Conservation (phyloP, 1,140 invertebrate genomes). For the Ectropis grisescens region DNA sequence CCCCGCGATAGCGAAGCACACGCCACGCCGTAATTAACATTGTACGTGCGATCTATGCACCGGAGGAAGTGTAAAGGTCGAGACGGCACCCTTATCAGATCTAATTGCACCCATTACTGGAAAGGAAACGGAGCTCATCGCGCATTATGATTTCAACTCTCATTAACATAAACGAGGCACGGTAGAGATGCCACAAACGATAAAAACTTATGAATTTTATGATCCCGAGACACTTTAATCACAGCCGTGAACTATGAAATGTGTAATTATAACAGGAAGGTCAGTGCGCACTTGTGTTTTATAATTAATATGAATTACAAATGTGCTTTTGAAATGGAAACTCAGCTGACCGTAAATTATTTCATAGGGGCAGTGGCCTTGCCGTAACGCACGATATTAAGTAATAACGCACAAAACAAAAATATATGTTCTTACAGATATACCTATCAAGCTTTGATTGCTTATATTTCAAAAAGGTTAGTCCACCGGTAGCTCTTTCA, state of each 20-base stretch:
- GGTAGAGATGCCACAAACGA: slow-evolving; percentile 34
- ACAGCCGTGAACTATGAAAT: slow-evolving; percentile 66
- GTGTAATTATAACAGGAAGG: slow-evolving; percentile 60
- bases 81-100: slow-evolving; percentile 51
- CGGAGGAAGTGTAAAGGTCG: slow-evolving; percentile 64
- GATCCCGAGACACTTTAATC: slow-evolving; percentile 55
- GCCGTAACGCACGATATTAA: slow-evolving; percentile 37
- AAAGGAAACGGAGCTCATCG: slow-evolving; percentile 44
- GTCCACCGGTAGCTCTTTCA: no score
- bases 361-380: slow-evolving; percentile 58
- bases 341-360: slow-evolving; percentile 58
- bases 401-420: no score
- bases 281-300: slow-evolving; percentile 58
- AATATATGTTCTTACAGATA: no score
- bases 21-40: no score
- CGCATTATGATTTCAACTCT: slow-evolving; percentile 57
- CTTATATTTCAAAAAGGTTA: no score
- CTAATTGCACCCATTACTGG: slow-evolving; percentile 55
- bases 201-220: slow-evolving; percentile 44
- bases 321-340: slow-evolving; percentile 57
- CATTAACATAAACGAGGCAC: slow-evolving; percentile 46
- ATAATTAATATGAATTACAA: slow-evolving; percentile 64
- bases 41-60: no score
- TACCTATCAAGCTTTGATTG: no score
- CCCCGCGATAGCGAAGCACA: no score